These are phyloP conservation scores for Eretmocerus hayati DNA, from an alignment of 2,888 invertebrate species.

Conservation along the genomic window DNA sequence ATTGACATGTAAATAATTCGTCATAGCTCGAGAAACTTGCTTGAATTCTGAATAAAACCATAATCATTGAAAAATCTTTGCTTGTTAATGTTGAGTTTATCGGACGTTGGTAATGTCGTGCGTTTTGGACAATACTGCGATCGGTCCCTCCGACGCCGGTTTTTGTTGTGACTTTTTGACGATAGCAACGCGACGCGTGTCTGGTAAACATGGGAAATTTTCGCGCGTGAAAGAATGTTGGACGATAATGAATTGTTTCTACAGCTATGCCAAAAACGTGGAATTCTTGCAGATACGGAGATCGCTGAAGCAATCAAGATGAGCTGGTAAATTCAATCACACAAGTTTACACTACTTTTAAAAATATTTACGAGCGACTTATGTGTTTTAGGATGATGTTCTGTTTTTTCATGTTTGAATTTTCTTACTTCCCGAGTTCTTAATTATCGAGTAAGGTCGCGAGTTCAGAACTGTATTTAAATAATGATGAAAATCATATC, in stretches of 20 bases:
- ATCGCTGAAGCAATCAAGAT: conserved; percentile 33
- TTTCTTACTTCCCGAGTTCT: no score
- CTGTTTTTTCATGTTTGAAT: no score
- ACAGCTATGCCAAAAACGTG: conserved; percentile 34
- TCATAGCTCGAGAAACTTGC: background rate
- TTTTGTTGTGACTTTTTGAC: background rate
- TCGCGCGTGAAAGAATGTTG: conserved; percentile 12
- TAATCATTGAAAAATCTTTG: conserved; percentile 1
- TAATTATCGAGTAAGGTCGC: no score
- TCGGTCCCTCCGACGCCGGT: background rate
- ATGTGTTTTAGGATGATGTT: no score
- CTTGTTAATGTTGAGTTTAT: conserved; percentile 5
- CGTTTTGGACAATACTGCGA: conserved; percentile 6
- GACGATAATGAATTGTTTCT: conserved; percentile 35
- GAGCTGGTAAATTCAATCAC: conserved; percentile 33
- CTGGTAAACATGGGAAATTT: background rate
- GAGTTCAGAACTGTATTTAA: no score
- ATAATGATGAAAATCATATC: no score
- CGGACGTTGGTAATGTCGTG: conserved; percentile 1
- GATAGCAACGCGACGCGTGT: background rate
- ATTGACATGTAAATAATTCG: conserved; percentile 17
- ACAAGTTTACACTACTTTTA: no score
- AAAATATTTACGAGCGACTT: no score
- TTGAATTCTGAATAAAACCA: background rate
- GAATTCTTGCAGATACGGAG: conserved; percentile 31